Evolutionary conservation across 2,113 vertebrate species (phyloP).

Genomic region (Dasypus novemcinctus): DNA sequence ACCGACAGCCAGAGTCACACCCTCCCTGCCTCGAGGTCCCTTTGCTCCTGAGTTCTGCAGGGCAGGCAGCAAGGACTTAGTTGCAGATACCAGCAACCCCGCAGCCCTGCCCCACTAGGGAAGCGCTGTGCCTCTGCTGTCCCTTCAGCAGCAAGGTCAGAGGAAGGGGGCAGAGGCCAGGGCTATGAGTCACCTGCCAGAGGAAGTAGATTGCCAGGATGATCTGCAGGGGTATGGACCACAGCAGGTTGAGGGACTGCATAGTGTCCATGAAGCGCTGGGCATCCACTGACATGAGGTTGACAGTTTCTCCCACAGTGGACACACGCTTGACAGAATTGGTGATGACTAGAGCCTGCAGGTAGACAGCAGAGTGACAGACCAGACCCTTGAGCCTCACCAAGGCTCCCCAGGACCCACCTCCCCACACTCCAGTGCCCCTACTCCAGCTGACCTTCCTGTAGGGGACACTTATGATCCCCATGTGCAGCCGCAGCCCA

Average conservation of each 20-base stretch:
- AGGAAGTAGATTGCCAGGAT: conserved; percentile 94
- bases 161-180: neutral
- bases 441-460: conserved; percentile 88
- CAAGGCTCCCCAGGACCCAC: neutral
- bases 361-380: neutral
- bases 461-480: conserved; percentile 92
- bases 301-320: conserved; percentile 95
- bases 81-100: neutral
- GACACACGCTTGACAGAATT: conserved; percentile 92
- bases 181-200: conserved; percentile 88
- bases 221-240: conserved; percentile 97
- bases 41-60: neutral
- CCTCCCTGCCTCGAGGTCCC: neutral
- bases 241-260: conserved; percentile 94
- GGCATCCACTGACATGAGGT: conserved; percentile 97
- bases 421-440: neutral
- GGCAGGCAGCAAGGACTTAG: neutral
- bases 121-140: neutral
- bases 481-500: conserved; percentile 92
- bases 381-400: accelerated
- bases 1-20: neutral
- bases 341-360: conserved; percentile 93
- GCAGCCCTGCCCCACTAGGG: too few species aligned
- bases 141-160: neutral
- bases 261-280: conserved; percentile 94